phyloP scores from a whole-genome alignment of 1,140 invertebrate species.

The Eupeodes corollae region DNA sequence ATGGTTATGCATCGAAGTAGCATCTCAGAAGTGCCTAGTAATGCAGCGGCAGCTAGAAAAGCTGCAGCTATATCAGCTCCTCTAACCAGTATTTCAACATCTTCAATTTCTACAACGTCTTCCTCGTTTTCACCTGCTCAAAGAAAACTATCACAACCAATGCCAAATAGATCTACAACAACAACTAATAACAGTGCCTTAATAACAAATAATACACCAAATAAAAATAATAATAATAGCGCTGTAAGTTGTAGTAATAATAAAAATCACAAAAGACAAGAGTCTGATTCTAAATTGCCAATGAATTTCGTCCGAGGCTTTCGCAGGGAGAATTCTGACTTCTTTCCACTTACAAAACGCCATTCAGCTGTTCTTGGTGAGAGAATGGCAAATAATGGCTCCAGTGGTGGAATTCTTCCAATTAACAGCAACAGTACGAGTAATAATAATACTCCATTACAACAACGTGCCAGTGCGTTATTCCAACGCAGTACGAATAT shows the following conservation, averaged over 20 bases:
- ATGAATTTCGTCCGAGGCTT: slow-evolving; percentile 64
- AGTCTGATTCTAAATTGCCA: slow-evolving; percentile 52
- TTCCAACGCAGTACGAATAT: slow-evolving; percentile 51
- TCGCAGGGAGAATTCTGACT: slow-evolving; percentile 67
- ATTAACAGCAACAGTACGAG: slow-evolving; percentile 24
- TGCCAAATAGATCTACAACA: slow-evolving; percentile 1
- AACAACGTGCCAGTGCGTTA: slow-evolving; percentile 47
- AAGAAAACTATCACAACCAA: slow-evolving; percentile 1
- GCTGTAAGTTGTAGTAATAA: neutral
- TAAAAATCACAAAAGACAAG: slow-evolving; percentile 44
- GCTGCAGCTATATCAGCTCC: slow-evolving; percentile 15
- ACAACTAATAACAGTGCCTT: neutral
- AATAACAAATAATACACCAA: neutral
- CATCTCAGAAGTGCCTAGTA: slow-evolving; percentile 15
- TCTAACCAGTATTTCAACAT: slow-evolving; percentile 30
- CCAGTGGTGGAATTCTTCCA: slow-evolving; percentile 32
- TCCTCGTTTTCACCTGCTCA: slow-evolving; percentile 8
- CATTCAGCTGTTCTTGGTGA: slow-evolving; percentile 59
- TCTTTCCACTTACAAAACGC: slow-evolving; percentile 57
- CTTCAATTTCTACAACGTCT: slow-evolving; percentile 26
- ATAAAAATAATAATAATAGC: neutral
- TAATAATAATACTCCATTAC: slow-evolving; percentile 36
- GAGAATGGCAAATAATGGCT: slow-evolving; percentile 37
- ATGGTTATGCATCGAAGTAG: slow-evolving; percentile 21
- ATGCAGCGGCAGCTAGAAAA: neutral